These are phyloP conservation scores for Hippopotamyrus pictus DNA, from an alignment of 2,797 vertebrate species.

Conservation along the genomic window DNA sequence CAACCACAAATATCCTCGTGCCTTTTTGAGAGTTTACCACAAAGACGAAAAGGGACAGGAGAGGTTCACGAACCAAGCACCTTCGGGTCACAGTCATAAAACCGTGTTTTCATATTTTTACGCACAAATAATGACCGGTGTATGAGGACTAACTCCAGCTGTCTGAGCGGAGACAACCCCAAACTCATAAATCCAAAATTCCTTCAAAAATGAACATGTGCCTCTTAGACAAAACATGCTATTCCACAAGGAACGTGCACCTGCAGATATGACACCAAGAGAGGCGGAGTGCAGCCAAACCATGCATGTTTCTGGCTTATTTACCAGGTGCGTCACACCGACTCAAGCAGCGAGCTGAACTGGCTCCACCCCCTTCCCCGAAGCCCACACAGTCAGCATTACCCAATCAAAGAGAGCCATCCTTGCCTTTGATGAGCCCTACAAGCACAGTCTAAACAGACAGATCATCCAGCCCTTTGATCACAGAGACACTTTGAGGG, in stretches of 20 bases:
- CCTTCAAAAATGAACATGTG: not conserved
- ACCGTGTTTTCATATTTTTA: not conserved
- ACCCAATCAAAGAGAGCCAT: not conserved
- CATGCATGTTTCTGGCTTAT: not conserved
- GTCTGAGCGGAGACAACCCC: not conserved
- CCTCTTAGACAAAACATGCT: not conserved
- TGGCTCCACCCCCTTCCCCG: not conserved
- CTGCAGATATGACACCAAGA: not conserved
- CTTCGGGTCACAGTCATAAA: not conserved
- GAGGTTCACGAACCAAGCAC: not conserved
- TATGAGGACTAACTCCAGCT: not conserved
- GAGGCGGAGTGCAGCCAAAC: not conserved
- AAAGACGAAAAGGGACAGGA: not conserved
- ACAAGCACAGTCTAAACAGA: slow-evolving; percentile 11
- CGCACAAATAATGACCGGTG: not conserved
- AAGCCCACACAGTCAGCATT: not conserved
- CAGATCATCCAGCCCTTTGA: not conserved
- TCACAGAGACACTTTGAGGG: not conserved
- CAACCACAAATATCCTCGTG: not conserved
- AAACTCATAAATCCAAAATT: not conserved
- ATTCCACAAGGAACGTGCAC: not conserved
- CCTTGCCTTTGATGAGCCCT: not conserved
- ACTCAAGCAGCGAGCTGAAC: not conserved
- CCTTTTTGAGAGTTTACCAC: not conserved
- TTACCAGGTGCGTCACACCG: not conserved